phyloP scores from a whole-genome alignment of 64 coral and sea anemone species.

The Porites lutea region DNA sequence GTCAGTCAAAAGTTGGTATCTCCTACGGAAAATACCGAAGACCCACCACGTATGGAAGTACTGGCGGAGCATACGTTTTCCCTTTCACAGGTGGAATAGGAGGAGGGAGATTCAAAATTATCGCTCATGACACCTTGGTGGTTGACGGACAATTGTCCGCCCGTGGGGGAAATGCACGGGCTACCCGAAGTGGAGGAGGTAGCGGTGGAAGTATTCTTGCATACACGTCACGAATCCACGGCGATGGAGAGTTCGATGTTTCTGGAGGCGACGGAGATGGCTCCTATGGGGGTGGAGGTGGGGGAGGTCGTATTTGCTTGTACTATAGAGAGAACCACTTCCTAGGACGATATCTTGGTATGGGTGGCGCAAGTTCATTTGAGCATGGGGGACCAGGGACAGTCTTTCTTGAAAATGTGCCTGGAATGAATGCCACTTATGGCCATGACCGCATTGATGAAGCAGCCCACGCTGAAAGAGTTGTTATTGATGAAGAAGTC shows the following conservation, averaged over 20 bases:
- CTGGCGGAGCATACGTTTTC: slow-evolving; percentile 82
- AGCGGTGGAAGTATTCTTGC: slow-evolving; percentile 93
- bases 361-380: slow-evolving; percentile 71
- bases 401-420: slow-evolving; percentile 89
- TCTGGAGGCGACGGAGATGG: slow-evolving; percentile 84
- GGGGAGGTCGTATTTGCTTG: slow-evolving; percentile 80
- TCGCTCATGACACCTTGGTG: slow-evolving; percentile 89
- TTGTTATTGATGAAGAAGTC: slow-evolving; percentile 56
- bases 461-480: slow-evolving; percentile 73
- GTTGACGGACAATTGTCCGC: slow-evolving; percentile 84
- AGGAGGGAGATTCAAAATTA: slow-evolving; percentile 81
- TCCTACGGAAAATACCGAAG: slow-evolving; percentile 90
- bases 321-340: slow-evolving; percentile 94
- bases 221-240: slow-evolving; percentile 87
- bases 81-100: slow-evolving; percentile 81
- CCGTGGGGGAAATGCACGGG: slow-evolving; percentile 61
- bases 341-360: slow-evolving; percentile 73
- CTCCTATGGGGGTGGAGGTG: slow-evolving; percentile 86
- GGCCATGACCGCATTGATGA: slow-evolving; percentile 81
- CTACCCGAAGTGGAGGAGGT: slow-evolving; percentile 84
- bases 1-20: slow-evolving; percentile 85
- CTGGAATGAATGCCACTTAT: slow-evolving; percentile 83
- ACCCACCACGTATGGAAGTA: slow-evolving; percentile 69
- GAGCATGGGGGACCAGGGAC: slow-evolving; percentile 90
- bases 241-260: slow-evolving; percentile 85